A percentile compares a stretch with the other conserved stretches of the same genome.
These are phyloP conservation scores for Peromyscus californicus DNA, from an alignment of 2,113 vertebrate genomes.

Conservation along the genomic window DNA sequence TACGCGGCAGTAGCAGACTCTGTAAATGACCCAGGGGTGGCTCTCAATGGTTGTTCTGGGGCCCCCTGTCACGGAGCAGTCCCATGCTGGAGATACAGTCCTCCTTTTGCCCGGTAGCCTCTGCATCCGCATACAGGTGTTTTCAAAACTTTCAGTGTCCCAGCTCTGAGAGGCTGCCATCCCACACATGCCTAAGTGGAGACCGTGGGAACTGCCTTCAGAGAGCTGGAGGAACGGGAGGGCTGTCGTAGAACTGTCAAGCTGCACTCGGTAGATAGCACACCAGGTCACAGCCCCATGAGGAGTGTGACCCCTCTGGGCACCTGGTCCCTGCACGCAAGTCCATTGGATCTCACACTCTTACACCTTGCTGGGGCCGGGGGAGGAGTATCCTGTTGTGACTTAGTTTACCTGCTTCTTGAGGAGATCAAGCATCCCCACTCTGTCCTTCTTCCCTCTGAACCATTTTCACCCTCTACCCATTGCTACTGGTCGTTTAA, in stretches of 20 bases:
- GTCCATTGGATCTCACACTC: rapidly evolving
- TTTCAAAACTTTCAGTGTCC: not conserved
- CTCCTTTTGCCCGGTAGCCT: not conserved
- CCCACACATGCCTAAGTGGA: rapidly evolving
- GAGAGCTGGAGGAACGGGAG: too few relatives aligned
- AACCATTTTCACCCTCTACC: not conserved
- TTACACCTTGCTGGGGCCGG: not conserved
- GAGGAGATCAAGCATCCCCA: not conserved
- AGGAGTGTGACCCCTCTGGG: rapidly evolving
- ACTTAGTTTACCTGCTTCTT: not conserved
- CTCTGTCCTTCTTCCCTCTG: not conserved
- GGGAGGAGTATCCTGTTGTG: not conserved
- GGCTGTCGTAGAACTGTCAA: not conserved
- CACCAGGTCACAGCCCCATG: not conserved
- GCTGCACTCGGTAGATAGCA: not conserved
- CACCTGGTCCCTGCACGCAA: rapidly evolving
- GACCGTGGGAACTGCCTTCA: not conserved
- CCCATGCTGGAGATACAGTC: rapidly evolving
- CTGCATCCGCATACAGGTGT: not conserved
- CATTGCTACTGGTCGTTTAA: conserved; percentile 1
- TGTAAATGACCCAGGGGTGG: not conserved
- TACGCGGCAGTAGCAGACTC: not conserved
- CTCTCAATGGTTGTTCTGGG: not conserved
- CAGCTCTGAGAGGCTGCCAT: not conserved
- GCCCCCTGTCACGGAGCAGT: rapidly evolving